Evolutionary conservation across 2,113 vertebrate genomes (phyloP).

Genomic region (Coracopsis vasa): DNA sequence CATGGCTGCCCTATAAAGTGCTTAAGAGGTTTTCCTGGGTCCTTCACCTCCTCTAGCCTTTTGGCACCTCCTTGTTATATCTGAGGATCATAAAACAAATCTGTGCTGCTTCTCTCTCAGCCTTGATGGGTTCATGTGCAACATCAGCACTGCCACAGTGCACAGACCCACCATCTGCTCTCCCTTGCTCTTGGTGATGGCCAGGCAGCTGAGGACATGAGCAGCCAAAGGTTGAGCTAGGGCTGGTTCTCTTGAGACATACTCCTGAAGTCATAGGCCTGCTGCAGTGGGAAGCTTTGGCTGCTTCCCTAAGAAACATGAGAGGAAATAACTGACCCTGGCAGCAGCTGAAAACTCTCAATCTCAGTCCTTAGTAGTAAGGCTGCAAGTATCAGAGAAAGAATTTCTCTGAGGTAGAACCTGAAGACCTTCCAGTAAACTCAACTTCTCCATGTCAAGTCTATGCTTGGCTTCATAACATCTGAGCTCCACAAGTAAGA

Average conservation of each 20-base stretch:
- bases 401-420: not conserved
- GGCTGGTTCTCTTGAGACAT: not conserved
- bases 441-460: accelerated
- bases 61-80: not conserved
- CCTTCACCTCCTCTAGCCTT: not conserved
- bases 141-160: accelerated
- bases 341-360: not conserved
- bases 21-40: not conserved
- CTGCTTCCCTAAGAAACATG: not conserved
- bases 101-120: not conserved
- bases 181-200: not conserved
- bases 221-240: not conserved
- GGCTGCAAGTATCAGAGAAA: not conserved
- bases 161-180: accelerated
- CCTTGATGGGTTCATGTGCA: accelerated
- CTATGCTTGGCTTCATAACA: not conserved
- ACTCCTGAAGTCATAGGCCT: not conserved
- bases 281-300: not conserved
- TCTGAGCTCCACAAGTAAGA: not conserved
- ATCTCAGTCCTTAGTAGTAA: not conserved
- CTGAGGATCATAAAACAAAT: not conserved
- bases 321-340: not conserved
- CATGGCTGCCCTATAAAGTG: not conserved
- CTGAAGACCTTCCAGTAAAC: not conserved
- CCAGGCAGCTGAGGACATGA: accelerated